Percentiles rank a stretch among this genome's conserved stretches.
These are phyloP conservation scores for Terrapene triunguis DNA, from an alignment of 2,113 vertebrate species.

Conservation along the genomic window DNA sequence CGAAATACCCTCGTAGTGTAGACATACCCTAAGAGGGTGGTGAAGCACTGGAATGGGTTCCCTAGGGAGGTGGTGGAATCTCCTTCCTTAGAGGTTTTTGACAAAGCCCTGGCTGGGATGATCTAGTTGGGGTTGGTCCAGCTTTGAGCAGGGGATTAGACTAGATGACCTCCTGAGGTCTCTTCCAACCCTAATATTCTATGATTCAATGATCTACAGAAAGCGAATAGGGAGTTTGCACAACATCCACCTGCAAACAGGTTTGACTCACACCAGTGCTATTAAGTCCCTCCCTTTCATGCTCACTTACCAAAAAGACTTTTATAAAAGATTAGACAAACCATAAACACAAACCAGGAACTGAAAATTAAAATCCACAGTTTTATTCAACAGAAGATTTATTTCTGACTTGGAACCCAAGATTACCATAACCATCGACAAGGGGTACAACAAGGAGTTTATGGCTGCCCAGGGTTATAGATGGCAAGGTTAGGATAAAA, in stretches of 20 bases:
- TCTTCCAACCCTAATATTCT: too few relatives aligned
- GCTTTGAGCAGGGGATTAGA: too few relatives aligned
- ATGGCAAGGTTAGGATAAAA: conserved; percentile 6
- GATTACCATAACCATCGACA: conserved; percentile 25
- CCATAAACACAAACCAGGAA: conserved; percentile 47
- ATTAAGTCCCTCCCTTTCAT: not conserved
- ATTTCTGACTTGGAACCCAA: not conserved
- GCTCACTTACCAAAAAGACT: not conserved
- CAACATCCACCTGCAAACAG: not conserved
- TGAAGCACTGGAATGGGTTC: too few relatives aligned
- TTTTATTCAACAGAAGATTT: conserved; percentile 30
- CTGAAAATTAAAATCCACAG: conserved; percentile 5
- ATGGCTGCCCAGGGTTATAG: fast-evolving
- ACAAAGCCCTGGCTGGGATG: too few relatives aligned
- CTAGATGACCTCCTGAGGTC: too few relatives aligned
- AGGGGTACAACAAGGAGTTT: not conserved
- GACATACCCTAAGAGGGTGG: too few relatives aligned
- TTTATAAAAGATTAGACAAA: conserved; percentile 27
- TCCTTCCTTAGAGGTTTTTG: too few relatives aligned
- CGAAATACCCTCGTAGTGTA: too few relatives aligned
- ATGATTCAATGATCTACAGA: not conserved
- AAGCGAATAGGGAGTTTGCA: not conserved
- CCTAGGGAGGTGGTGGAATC: too few relatives aligned
- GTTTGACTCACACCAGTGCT: not conserved
- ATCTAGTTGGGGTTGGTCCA: too few relatives aligned